phyloP scores from a whole-genome alignment of 2,797 vertebrate genomes.

The Tiaroga cobitis region DNA sequence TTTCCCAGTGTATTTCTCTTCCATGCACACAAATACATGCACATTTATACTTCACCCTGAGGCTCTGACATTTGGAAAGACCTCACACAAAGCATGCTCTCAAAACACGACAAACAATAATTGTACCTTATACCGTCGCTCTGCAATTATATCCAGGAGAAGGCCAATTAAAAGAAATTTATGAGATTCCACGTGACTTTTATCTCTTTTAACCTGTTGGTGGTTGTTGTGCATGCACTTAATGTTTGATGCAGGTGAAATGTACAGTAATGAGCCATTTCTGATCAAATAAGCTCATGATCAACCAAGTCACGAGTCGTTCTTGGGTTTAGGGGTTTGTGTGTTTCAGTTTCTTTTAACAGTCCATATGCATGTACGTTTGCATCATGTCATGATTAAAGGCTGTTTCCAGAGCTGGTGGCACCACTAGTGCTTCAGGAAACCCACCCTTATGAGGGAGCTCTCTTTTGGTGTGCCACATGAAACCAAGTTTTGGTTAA shows the following conservation, averaged over 20 bases:
- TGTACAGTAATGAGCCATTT: background rate
- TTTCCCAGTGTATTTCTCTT: background rate
- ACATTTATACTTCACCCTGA: background rate
- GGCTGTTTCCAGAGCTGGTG: constrained; percentile 42
- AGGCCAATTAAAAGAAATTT: constrained; percentile 47
- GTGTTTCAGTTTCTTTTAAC: constrained; percentile 44
- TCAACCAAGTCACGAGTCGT: background rate
- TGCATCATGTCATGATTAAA: constrained; percentile 58
- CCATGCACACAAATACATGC: background rate
- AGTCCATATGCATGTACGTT: constrained; percentile 30
- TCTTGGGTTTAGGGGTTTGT: background rate
- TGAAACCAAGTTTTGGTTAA: constrained; percentile 51
- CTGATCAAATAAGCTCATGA: background rate
- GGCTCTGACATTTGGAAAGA: constrained; percentile 49
- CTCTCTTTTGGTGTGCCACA: constrained; percentile 57
- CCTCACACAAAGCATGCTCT: constrained; percentile 59
- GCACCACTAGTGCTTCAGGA: constrained; percentile 35
- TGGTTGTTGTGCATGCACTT: constrained; percentile 9
- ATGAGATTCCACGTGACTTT: constrained; percentile 39
- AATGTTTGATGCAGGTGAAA: constrained; percentile 15
- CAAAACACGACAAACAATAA: constrained; percentile 56
- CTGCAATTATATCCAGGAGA: constrained; percentile 53
- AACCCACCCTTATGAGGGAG: constrained; percentile 41
- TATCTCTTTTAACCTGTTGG: background rate
- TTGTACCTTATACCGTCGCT: constrained; percentile 53